Evolutionary conservation across 2,888 invertebrate genomes (phyloP), one percentile per base, ranked within the genome.

Genomic region (Timema cristinae): DNA sequence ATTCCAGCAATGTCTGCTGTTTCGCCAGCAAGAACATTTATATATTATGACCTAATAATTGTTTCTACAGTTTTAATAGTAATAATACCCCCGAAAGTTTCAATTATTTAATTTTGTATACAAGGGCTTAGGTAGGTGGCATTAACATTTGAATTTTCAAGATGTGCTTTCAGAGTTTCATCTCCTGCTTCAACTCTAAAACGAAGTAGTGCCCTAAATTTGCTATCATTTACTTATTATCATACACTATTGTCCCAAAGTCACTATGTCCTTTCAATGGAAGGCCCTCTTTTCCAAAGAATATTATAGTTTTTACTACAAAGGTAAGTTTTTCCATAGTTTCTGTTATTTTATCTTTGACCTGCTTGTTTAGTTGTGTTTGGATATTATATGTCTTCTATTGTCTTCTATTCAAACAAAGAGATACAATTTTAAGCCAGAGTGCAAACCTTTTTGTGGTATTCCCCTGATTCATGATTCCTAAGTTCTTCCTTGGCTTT

Each of bases 221-320:
- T 32, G 32, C 32, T 4, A 32, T 32, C 1, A 8, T n/a, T 59
- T 0, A 7, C 13, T 9, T 59, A 13, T 59, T 0, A 59, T 59
- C 59, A 11, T 1, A 59, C n/a, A 9, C n/a, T 59, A 59, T 5
- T 59, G 15, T 13, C 7, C 59, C 59, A 59, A 16, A 59, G 32
- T 59, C 59, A 59, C n/a, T 13, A 8, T n/a, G 59, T 11, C 9
- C 15, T 59, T 8, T n/a, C 59, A n/a, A 32, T 59, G n/a, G n/a
- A 59, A 59, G n/a, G 59, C 59, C 8, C n/a, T 59, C 15, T n/a
- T 32, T 59, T 59, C 59, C 15, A 59, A 13, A 13, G 15, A 59
- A 59, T 59, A 11, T 10, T 59, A 59, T 5, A 59, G 59, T 63
- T 63, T 63, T 63, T 63, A 47, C 63, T 63, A 63, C 16, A 47